phyloP scores from a whole-genome alignment of 1,140 invertebrate genomes.

The Drosophila nigrodunni region DNA sequence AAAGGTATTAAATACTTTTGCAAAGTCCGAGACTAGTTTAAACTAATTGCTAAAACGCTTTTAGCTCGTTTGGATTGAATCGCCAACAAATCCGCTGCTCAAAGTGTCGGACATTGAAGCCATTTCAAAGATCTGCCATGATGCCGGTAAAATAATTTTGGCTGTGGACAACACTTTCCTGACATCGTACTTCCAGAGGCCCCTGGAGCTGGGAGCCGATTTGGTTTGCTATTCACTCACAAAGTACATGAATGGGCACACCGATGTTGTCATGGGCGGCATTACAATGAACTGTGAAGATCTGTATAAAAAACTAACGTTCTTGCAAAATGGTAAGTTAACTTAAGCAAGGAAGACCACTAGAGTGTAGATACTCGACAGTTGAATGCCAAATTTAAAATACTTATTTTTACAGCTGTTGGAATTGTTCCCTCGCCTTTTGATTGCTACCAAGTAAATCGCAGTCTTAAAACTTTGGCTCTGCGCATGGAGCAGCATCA shows the following conservation, averaged over 20 bases:
- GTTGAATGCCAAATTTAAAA: not conserved
- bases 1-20: constrained; percentile 85
- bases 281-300: constrained; percentile 91
- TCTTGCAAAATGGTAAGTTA: constrained; percentile 93
- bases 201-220: constrained; percentile 96
- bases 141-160: constrained; percentile 88
- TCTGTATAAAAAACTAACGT: constrained; percentile 90
- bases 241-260: constrained; percentile 99
- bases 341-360: too few relatives aligned
- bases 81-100: constrained; percentile 98
- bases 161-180: constrained; percentile 99
- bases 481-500: constrained; percentile 96
- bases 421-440: constrained; percentile 98
- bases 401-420: constrained; percentile 86
- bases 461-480: constrained; percentile 97
- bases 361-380: too few relatives aligned
- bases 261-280: constrained; percentile 98
- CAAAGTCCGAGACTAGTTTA: not conserved
- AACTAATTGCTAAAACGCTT: constrained; percentile 10
- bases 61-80: constrained; percentile 98
- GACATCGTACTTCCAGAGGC: constrained; percentile 97
- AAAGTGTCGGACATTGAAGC: constrained; percentile 95
- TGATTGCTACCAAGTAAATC: constrained; percentile 97
- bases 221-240: constrained; percentile 96
- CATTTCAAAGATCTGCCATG: constrained; percentile 88